These are phyloP conservation scores for Psophia crepitans DNA, from an alignment of 2,113 vertebrate species.

Conservation along the genomic window DNA sequence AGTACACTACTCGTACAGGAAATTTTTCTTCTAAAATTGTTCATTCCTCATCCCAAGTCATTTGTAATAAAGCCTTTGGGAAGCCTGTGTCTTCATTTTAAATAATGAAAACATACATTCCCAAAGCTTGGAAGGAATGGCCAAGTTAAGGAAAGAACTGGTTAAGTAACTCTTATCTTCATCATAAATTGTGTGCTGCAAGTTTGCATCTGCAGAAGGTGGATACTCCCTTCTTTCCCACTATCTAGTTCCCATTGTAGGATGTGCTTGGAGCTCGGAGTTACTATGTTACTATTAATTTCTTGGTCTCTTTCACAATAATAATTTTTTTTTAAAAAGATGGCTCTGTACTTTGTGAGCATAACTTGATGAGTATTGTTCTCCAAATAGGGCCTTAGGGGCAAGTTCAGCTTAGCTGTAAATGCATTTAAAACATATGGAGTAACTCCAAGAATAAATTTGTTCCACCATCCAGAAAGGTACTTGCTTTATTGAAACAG, in stretches of 20 bases:
- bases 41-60: background rate
- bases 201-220: background rate
- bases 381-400: background rate
- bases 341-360: background rate
- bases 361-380: background rate
- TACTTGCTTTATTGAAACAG: slow-evolving; percentile 34
- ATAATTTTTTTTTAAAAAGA: too few relatives aligned
- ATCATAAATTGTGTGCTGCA: background rate
- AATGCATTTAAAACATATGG: slow-evolving; percentile 5
- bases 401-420: background rate
- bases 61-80: background rate
- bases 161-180: background rate
- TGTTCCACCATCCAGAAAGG: background rate
- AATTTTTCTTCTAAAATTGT: background rate
- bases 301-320: background rate
- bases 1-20: background rate
- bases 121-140: background rate
- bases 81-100: background rate
- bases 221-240: background rate
- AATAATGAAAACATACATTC: background rate
- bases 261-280: background rate
- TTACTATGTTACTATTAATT: background rate
- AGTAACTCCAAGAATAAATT: slow-evolving; percentile 23
- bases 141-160: background rate
- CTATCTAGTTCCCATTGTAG: background rate